Base-by-base conservation (phyloP, 2,797 vertebrate genomes). In the Hirundo rustica region DNA sequence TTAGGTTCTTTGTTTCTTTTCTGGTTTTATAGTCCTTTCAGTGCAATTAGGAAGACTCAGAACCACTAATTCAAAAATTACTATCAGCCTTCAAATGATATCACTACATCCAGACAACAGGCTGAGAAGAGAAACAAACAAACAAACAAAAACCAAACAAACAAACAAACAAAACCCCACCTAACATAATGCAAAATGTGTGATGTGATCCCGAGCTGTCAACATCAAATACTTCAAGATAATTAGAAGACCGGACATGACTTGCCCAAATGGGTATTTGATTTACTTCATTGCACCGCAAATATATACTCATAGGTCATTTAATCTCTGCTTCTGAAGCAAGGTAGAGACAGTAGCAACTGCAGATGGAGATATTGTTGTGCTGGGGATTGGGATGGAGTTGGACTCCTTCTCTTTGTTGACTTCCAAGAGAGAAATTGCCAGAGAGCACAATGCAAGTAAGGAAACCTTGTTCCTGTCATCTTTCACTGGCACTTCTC, bases 401-500 rank as follows among this genome's bases (percentile, higher is more conserved):
- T 8, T 48, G 22, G 36, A 73, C 3, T 32, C 34, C 19, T 61
- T 72, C 50, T 38, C 11, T 67, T 54, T 32, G 16, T 32, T 68
- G 34, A 13, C 26, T 88, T 85, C 58, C 25, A 40, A 51, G 13
- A 89, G 18, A 68, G 36, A 87, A 57, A 42, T 17, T 44, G 26
- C 9, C 0, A 0, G 54, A 21, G 23, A 91, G 25, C 38, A 30
- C 5, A 75, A 2, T 2, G 17, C 8, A 11, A 75, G 32, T 38
- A 5, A 6, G 54, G 53, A 81, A 64, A 19, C 61, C 42, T n/a
- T 48, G 29, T 61, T 67, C 29, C 45, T 10, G 1, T 38, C 20
- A 9, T 36, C 36, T 84, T 51, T 67, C 61, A 10, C 29, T 32
- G 25, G 20, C 17, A 8, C 25, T 67, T 86, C n/a, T 67, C 0